Evolutionary conservation across 2,113 vertebrate genomes (phyloP).

Genomic region (Pseudonaja textilis): DNA sequence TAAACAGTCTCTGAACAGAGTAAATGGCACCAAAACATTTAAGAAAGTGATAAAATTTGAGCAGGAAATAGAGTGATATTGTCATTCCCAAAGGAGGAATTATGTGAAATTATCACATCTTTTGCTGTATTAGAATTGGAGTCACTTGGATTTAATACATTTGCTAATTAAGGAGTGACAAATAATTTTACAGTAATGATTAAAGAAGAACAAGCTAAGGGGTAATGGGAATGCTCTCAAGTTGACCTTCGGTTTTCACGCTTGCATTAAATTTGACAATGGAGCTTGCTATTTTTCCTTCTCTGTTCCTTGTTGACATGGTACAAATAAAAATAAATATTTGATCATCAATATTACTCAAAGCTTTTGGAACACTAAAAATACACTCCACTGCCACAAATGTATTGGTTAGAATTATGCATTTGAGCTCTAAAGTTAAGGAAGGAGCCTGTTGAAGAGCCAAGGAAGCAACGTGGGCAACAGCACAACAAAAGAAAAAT

Average conservation of each 20-base stretch:
- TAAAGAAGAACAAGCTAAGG: conserved; percentile 54
- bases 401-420: conserved; percentile 59
- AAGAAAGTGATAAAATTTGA: conserved; percentile 28
- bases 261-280: conserved; percentile 58
- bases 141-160: conserved; percentile 33
- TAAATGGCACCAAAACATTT: conserved; percentile 59
- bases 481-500: conserved; percentile 46
- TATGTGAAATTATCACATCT: conserved; percentile 31
- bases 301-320: conserved; percentile 54
- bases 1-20: conserved; percentile 41
- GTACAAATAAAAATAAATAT: conserved; percentile 59
- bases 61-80: conserved; percentile 37
- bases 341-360: conserved; percentile 59
- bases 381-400: conserved; percentile 57
- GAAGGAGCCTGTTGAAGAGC: conserved; percentile 45
- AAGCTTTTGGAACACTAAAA: conserved; percentile 60
- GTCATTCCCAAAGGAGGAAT: conserved; percentile 20
- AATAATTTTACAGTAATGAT: conserved; percentile 40
- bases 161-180: conserved; percentile 47
- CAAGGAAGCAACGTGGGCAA: conserved; percentile 44
- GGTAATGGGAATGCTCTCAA: conserved; percentile 57
- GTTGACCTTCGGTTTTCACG: conserved; percentile 42
- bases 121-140: conserved; percentile 53
- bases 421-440: conserved; percentile 61
- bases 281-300: conserved; percentile 61